Percentiles rank a stretch among this genome's conserved stretches.
phyloP scores from a whole-genome alignment of 2,113 vertebrate species.

The Nansenia antarctica region DNA sequence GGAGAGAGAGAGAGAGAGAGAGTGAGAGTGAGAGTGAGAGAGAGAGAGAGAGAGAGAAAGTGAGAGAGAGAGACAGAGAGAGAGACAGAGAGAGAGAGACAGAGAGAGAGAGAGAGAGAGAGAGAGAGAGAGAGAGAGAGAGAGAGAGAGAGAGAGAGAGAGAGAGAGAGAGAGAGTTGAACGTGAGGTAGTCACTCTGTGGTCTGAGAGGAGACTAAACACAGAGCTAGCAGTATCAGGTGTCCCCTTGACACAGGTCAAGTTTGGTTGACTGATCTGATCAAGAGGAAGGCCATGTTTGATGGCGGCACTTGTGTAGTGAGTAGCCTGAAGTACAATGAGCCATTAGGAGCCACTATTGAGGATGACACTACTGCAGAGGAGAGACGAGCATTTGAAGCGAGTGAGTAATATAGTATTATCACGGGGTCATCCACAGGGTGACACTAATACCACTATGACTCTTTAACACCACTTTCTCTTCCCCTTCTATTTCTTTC shows the following conservation, averaged over 20 bases:
- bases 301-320: slow-evolving; percentile 64
- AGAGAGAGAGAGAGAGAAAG: not conserved
- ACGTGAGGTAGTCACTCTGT: not conserved
- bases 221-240: slow-evolving; percentile 55
- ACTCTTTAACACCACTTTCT: slow-evolving; percentile 30
- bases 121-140: not conserved
- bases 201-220: slow-evolving; percentile 19
- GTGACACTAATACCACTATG: slow-evolving; percentile 39
- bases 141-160: not conserved
- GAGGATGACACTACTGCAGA: slow-evolving; percentile 51
- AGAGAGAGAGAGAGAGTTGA: not conserved
- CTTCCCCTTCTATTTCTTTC: not conserved
- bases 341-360: slow-evolving; percentile 67
- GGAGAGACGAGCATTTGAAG: slow-evolving; percentile 59
- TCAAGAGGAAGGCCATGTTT: slow-evolving; percentile 54
- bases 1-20: not conserved
- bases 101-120: not conserved
- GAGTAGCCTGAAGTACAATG: slow-evolving; percentile 65
- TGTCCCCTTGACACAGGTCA: slow-evolving; percentile 69
- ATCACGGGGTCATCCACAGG: slow-evolving; percentile 46
- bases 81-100: too few relatives aligned
- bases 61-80: not conserved
- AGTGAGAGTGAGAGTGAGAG: not conserved
- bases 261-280: slow-evolving; percentile 63
- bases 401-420: slow-evolving; percentile 46